Percentiles rank a stretch among this genome's conserved stretches.
phyloP scores from a whole-genome alignment of 2,797 vertebrate genomes.

The Vireo griseus region DNA sequence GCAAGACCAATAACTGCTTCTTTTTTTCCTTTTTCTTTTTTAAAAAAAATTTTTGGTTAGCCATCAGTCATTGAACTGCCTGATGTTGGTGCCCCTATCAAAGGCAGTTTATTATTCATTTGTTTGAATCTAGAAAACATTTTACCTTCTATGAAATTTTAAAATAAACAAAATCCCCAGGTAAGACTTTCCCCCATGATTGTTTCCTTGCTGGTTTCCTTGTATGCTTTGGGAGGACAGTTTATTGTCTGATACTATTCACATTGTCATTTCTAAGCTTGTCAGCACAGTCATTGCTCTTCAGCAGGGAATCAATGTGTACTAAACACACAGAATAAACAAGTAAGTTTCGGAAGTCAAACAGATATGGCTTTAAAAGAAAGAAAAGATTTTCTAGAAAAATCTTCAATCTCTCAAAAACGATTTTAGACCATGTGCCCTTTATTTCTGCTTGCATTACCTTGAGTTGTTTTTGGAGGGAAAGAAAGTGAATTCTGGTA shows the following conservation, averaged over 20 bases:
- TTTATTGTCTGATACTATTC: conserved; percentile 72
- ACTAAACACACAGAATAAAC: conserved; percentile 67
- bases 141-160: conserved; percentile 69
- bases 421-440: conserved; percentile 59
- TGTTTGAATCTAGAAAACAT: conserved; percentile 74
- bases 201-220: conserved; percentile 74
- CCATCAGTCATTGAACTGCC: conserved; percentile 74
- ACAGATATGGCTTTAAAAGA: conserved; percentile 66
- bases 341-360: conserved; percentile 64
- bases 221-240: conserved; percentile 73
- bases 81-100: conserved; percentile 68
- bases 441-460: conserved; percentile 72
- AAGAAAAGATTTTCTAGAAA: conserved; percentile 43
- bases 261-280: conserved; percentile 71
- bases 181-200: conserved; percentile 70
- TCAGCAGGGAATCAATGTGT: conserved; percentile 74
- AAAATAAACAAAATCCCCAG: conserved; percentile 67
- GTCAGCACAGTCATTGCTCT: conserved; percentile 73
- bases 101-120: conserved; percentile 71
- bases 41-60: conserved; percentile 12
- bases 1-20: conserved; percentile 76
- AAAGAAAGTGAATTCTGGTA: conserved; percentile 66
- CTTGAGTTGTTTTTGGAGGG: conserved; percentile 56
- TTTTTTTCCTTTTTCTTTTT: neutral
- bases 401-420: conserved; percentile 52